These are phyloP conservation scores for Drosophila prosaltans DNA, from an alignment of 1,140 invertebrate genomes.

Conservation along the genomic window DNA sequence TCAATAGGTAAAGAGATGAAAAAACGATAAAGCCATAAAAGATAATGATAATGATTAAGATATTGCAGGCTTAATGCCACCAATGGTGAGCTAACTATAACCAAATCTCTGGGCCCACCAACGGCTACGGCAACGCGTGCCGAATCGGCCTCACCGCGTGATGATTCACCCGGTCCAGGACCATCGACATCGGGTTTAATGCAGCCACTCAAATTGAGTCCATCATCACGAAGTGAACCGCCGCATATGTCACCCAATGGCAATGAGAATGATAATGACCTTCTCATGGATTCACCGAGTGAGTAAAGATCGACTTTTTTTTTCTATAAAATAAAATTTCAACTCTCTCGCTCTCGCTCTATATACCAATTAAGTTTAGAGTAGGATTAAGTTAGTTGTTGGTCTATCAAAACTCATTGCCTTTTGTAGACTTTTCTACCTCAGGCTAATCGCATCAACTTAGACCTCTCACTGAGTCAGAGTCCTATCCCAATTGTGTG, in stretches of 20 bases:
- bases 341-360: background rate
- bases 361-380: conserved; percentile 30
- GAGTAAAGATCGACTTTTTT: conserved; percentile 84
- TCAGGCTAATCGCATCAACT: conserved; percentile 38
- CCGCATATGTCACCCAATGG: conserved; percentile 84
- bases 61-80: conserved; percentile 86
- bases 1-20: conserved; percentile 81
- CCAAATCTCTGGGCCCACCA: conserved; percentile 87
- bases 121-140: conserved; percentile 85
- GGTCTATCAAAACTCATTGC: conserved; percentile 21
- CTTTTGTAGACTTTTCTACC: background rate
- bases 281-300: conserved; percentile 92
- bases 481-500: background rate
- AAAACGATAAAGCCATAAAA: fast-evolving
- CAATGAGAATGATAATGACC: conserved; percentile 87
- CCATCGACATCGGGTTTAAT: conserved; percentile 72
- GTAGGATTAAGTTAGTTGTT: conserved; percentile 39
- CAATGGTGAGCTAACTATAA: conserved; percentile 91
- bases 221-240: conserved; percentile 64
- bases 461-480: background rate
- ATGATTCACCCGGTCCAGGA: conserved; percentile 67
- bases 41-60: background rate
- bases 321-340: background rate
- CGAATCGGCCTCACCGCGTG: conserved; percentile 85
- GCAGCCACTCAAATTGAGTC: conserved; percentile 76